Base-by-base conservation (phyloP, 2,888 invertebrate species). In the Hyposoter dolosus region DNA sequence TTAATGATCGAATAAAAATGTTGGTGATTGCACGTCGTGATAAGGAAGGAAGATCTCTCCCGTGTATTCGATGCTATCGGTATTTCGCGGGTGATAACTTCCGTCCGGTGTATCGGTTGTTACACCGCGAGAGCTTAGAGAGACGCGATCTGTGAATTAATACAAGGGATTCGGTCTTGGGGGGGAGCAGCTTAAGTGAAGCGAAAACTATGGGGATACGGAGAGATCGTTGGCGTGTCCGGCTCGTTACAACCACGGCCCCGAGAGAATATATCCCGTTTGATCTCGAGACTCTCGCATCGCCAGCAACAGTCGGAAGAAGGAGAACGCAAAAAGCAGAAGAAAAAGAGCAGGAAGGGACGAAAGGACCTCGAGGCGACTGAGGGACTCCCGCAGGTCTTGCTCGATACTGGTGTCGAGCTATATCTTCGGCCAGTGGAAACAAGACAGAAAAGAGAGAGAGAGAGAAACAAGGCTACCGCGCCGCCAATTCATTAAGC, bases 401-500 rank as follows among this genome's bases (percentile, higher is more conserved):
- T 65, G 76, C 83, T 82, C 83, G 79, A 83, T 72, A 84, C 83
- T 40, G 9, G 7, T 53, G 7, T 53, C 83, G 79, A 69, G 82
- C 78, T 75, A 77, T 74, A 83, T 86, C 86, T 87, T 65, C 40
- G 40, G 9, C 76, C 79, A 60, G 68, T 68, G 66, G 63, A 71
- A 82, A 12, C 63, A 71, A 45, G 74, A 71, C 23, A 66, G 12
- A 17, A 56, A 28, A 68, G 72, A 79, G 77, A 69, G 15, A 43
- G 15, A 43, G 69, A 80, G 47, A 56, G 66, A 77, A 60, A 53
- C 82, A 83, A 56, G 77, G 79, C 86, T 83, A 84, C 86, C 78
- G 84, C 85, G 88, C 88, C 88, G 87, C 89, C 93, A 93, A 94
- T 94, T 94, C 93, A 94, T 94, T 94, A 94, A 92, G 93, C 92